Evolutionary conservation across 2,113 vertebrate species (phyloP).

Genomic region (Strigops habroptila): DNA sequence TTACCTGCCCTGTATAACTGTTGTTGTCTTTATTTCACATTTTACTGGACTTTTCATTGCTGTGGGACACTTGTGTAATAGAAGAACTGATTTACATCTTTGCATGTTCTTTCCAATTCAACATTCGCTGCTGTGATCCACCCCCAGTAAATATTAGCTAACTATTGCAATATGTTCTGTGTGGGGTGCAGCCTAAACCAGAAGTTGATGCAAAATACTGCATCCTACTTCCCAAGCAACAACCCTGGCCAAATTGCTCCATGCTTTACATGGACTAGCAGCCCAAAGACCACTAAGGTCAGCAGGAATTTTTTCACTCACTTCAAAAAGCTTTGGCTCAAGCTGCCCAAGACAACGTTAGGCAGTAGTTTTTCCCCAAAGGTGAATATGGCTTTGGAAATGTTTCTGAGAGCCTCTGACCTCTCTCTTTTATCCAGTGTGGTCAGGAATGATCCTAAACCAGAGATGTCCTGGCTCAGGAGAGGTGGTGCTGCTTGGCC

Average conservation of each 20-base stretch:
- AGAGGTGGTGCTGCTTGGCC: background rate
- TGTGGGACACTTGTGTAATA: background rate
- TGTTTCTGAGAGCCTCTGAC: background rate
- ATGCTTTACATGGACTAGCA: background rate
- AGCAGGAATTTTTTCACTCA: background rate
- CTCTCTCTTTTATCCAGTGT: background rate
- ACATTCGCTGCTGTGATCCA: background rate
- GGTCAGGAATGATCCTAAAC: background rate
- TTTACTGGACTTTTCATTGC: background rate
- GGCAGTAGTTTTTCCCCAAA: background rate
- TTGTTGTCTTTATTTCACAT: background rate
- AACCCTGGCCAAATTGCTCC: background rate
- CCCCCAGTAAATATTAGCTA: slow-evolving; percentile 10
- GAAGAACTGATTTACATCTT: background rate
- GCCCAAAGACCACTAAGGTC: background rate
- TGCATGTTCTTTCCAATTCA: background rate
- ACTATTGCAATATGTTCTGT: slow-evolving; percentile 1
- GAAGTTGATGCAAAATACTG: background rate
- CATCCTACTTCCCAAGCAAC: background rate
- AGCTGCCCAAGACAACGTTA: background rate
- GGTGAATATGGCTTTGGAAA: background rate
- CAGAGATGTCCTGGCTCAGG: background rate
- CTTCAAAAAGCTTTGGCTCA: background rate
- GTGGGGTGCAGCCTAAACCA: background rate
- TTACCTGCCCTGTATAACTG: background rate